Evolutionary conservation across 2,113 vertebrate species (phyloP).

Genomic region (Xiphorhynchus elegans): DNA sequence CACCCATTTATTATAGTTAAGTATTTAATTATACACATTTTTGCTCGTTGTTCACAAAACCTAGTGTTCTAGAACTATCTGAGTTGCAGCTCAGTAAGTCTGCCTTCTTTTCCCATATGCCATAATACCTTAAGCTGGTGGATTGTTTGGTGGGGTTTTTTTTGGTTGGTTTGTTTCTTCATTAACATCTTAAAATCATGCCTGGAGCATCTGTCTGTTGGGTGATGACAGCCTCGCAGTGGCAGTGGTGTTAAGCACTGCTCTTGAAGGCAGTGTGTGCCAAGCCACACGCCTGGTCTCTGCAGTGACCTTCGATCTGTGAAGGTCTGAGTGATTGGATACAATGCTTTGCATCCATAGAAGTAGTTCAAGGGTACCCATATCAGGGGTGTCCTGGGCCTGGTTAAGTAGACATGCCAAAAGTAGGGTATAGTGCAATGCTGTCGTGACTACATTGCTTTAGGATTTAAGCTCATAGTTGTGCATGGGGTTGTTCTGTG

Average conservation of each 20-base stretch:
- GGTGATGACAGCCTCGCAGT: accelerated
- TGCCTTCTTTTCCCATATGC: not conserved
- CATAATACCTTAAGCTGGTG: not conserved
- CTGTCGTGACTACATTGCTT: not conserved
- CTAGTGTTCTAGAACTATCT: not conserved
- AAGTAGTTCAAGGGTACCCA: not conserved
- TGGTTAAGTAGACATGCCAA: accelerated
- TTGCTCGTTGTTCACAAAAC: not conserved
- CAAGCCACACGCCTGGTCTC: accelerated
- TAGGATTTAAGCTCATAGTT: not conserved
- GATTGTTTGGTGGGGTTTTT: not conserved
- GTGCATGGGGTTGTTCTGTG: not conserved
- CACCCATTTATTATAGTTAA: not conserved
- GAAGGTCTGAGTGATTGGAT: not conserved
- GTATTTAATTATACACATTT: not conserved
- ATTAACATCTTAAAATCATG: not conserved
- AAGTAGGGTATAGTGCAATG: not conserved
- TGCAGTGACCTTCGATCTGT: not conserved
- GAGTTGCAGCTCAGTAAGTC: not conserved
- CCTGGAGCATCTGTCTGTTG: not conserved
- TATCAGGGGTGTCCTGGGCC: not conserved
- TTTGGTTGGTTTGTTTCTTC: not conserved
- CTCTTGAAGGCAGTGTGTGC: not conserved
- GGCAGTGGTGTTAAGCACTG: accelerated
- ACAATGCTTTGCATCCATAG: not conserved